Evolutionary conservation across 2,113 vertebrate genomes (phyloP).

Genomic region (Bujurquina vittata): DNA sequence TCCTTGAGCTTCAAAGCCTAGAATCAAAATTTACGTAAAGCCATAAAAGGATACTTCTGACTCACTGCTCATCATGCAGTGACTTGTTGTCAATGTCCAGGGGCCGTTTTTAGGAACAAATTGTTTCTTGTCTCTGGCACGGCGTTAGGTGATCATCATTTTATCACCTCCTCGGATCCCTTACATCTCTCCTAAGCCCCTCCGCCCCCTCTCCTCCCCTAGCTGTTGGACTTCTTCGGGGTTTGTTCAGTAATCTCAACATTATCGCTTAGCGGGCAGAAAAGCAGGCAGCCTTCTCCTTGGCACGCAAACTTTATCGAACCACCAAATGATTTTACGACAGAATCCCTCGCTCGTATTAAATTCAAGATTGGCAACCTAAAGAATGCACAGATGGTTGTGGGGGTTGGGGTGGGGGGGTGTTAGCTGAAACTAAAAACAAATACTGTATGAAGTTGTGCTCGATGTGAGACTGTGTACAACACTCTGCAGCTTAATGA

Average conservation of each 20-base stretch:
- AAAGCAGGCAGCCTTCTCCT: conserved; percentile 51
- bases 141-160: conserved; percentile 5
- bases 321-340: conserved; percentile 57
- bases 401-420: not conserved
- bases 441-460: not conserved
- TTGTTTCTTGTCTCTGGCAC: conserved; percentile 10
- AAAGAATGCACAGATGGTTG: conserved; percentile 64
- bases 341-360: conserved; percentile 53
- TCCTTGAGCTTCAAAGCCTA: not conserved
- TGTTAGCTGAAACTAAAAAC: conserved; percentile 15
- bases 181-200: not conserved
- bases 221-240: conserved; percentile 44
- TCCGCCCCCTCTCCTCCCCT: not conserved
- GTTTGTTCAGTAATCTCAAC: conserved; percentile 69
- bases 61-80: not conserved
- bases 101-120: not conserved
- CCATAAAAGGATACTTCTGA: not conserved
- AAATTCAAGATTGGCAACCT: conserved; percentile 60
- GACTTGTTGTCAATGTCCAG: conserved; percentile 20
- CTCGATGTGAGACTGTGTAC: not conserved
- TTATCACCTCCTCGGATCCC: conserved; percentile 23
- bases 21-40: not conserved
- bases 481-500: conserved; percentile 32
- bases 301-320: conserved; percentile 63
- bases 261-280: conserved; percentile 77